Percentiles rank a stretch among this genome's conserved stretches.
phyloP scores from a whole-genome alignment of 2,888 invertebrate genomes.

The Dichetophora obliterata region DNA sequence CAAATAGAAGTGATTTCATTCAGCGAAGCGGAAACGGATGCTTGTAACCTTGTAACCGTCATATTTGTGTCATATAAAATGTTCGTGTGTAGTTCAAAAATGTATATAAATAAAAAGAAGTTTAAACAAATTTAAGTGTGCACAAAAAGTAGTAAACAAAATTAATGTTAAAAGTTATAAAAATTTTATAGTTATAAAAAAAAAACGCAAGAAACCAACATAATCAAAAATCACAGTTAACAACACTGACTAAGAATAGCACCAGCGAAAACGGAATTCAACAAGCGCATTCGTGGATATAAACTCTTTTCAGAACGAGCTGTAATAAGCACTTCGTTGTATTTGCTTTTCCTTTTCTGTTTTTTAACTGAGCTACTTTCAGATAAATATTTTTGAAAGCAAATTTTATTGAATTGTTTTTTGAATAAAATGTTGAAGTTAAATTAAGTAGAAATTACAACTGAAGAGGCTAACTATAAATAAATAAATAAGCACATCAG shows the following conservation, averaged over 20 bases:
- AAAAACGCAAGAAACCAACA: not conserved
- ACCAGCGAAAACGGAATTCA: not conserved
- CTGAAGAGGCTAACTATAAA: no score
- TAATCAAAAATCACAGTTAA: constrained; percentile 6
- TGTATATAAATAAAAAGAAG: not conserved
- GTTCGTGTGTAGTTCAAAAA: not conserved
- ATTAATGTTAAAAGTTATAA: not conserved
- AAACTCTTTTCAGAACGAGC: not conserved
- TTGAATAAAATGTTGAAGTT: not conserved
- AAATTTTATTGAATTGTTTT: not conserved
- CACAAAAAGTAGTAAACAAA: not conserved
- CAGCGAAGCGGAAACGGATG: no score
- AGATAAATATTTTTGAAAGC: no score
- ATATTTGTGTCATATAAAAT: no score
- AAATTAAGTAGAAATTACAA: no score
- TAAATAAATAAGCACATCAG: no score
- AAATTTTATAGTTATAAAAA: not conserved
- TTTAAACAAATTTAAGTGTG: not conserved
- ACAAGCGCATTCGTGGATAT: not conserved
- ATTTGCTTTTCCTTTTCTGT: not conserved
- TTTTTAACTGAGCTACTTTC: constrained; percentile 2
- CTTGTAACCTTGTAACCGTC: no score
- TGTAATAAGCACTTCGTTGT: not conserved
- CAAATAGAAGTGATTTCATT: not conserved
- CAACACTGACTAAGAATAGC: constrained; percentile 8